phyloP scores from a whole-genome alignment of 2,888 invertebrate genomes.

The Carpatolechia fugitivella region DNA sequence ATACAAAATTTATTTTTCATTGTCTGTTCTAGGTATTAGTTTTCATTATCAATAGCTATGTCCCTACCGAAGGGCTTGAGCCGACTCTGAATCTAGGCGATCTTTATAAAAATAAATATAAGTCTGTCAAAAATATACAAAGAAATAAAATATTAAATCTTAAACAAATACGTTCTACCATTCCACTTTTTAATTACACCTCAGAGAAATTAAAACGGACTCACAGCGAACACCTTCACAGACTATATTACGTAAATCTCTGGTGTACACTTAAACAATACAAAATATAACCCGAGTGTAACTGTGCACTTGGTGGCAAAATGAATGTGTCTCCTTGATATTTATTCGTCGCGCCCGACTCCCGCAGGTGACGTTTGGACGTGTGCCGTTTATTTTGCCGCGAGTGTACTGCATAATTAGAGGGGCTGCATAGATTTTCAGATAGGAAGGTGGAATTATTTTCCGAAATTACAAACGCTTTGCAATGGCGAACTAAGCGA shows the following conservation, averaged over 20 bases:
- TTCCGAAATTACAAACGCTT: too few species aligned
- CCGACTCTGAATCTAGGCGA: too few species aligned
- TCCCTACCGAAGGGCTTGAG: too few species aligned
- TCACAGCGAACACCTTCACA: not conserved
- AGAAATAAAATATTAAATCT: too few species aligned
- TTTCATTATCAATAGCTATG: too few species aligned
- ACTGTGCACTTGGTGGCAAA: slow-evolving; percentile 17
- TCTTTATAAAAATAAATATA: too few species aligned
- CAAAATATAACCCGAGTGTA: not conserved
- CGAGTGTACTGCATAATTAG: not conserved
- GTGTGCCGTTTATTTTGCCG: slow-evolving; percentile 14
- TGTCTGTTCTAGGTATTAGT: too few species aligned
- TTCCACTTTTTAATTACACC: not conserved
- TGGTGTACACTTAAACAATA: slow-evolving; percentile 6
- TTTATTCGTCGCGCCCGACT: slow-evolving; percentile 28
- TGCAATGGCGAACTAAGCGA: too few species aligned
- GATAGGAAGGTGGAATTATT: not conserved
- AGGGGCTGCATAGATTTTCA: not conserved
- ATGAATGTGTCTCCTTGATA: slow-evolving; percentile 30
- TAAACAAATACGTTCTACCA: too few species aligned
- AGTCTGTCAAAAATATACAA: too few species aligned
- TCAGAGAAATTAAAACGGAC: not conserved
- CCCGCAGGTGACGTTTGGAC: slow-evolving; percentile 32
- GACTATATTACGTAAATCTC: not conserved
- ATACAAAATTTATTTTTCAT: too few species aligned